Percentiles rank a stretch among this genome's conserved stretches.
These are phyloP conservation scores for Ceratosolen fusciceps DNA, from an alignment of 1,140 invertebrate genomes.

Conservation along the genomic window DNA sequence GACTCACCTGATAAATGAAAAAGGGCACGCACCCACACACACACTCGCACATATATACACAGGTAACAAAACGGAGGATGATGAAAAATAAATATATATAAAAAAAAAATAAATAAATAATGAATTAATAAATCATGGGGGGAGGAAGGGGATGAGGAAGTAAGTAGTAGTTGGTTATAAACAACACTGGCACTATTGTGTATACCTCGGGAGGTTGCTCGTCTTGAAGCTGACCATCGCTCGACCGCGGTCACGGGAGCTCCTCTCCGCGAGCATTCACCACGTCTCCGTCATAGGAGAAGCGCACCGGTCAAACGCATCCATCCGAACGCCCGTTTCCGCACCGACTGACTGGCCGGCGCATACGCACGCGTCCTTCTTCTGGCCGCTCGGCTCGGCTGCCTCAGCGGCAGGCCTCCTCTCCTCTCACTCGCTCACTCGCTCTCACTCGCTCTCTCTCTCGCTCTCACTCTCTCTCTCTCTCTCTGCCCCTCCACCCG, in stretches of 20 bases:
- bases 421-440: neutral
- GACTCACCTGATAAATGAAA: neutral
- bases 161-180: too few species aligned
- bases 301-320: neutral
- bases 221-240: conserved; percentile 63
- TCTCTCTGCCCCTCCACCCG: neutral
- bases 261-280: neutral
- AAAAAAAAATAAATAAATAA: too few species aligned
- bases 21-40: neutral
- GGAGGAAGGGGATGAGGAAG: neutral
- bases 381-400: neutral
- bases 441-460: neutral
- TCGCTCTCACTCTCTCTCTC: neutral
- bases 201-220: conserved; percentile 58
- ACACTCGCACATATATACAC: neutral
- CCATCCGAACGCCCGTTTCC: conserved; percentile 55
- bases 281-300: neutral
- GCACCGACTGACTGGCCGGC: conserved; percentile 54
- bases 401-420: neutral
- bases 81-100: neutral
- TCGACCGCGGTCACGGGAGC: neutral
- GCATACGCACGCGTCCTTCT: neutral
- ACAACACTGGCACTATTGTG: neutral
- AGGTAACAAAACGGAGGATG: neutral
- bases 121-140: too few species aligned